Evolutionary conservation across 2,113 vertebrate species (phyloP), one percentile per base, ranked within the genome.

Genomic region (Pungitius pungitius): DNA sequence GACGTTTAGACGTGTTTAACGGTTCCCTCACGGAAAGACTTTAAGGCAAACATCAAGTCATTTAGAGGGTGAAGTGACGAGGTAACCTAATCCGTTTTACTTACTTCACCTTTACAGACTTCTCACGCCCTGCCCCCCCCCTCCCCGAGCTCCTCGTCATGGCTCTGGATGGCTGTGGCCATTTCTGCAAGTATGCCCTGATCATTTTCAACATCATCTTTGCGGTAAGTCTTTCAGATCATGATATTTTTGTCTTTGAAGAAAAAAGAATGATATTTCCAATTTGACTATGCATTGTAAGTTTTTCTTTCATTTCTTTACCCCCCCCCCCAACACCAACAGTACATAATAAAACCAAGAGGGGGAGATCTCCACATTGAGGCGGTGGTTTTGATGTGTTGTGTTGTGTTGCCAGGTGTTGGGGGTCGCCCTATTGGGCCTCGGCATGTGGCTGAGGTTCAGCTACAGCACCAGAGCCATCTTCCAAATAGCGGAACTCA

Each of bases 371-470:
- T 5, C 30, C n/a, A 26, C 6, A 13, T 8, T 8, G 1, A 37
- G 12, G 8, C 3, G 37, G 11, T 26, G 8, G 10, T 45, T 52
- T 30, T 8, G 10, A 54, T 26, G 20, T 57, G 56, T 60, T 8
- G 9, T 54, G 37, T 66, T 58, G 22, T 8, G 40, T 20, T 43
- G 1, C 10, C 77, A 91, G 91, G 1, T 89, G 59, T 10, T 91
- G 60, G 92, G 90, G 0, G 10, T 86, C 2, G 78, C 60, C 17
- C 87, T 89, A 1, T 0, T 92, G 60, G 80, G 61, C 0, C 54
- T 92, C 0, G 92, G 92, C 18, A 4, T 92, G 37, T 90, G 88
- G 88, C 49, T 92, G 49, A 76, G 91, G 27, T 87, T 90, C 64
- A 85, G 88, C 22, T 0, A 6, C 0, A 39, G 33, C 60, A 92